A percentile compares a stretch with the other conserved stretches of the same genome.
phyloP scores from a whole-genome alignment of 2,113 vertebrate genomes.

The Pterocles burchelli region DNA sequence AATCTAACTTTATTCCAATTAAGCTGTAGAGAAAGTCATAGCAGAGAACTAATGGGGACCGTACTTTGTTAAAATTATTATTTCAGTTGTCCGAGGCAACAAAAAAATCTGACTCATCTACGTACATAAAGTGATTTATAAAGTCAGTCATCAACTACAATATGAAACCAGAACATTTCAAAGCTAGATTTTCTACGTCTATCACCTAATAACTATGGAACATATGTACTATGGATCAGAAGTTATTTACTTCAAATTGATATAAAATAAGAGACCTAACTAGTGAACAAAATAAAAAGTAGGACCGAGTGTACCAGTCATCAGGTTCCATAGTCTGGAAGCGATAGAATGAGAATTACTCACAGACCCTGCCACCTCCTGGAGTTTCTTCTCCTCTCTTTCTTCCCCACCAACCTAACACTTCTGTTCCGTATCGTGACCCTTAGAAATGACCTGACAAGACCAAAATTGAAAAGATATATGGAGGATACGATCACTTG shows the following conservation, averaged over 20 bases:
- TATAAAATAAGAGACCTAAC: not conserved
- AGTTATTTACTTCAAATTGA: not conserved
- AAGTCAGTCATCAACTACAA: not conserved
- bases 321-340: not conserved
- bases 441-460: not conserved
- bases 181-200: not conserved
- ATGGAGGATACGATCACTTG: not conserved
- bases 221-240: not conserved
- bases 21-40: not conserved
- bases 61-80: not conserved
- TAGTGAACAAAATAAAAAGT: not conserved
- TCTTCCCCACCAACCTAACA: not conserved
- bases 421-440: not conserved
- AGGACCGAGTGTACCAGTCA: not conserved
- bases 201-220: not conserved
- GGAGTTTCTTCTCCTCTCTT: not conserved
- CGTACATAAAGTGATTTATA: not conserved
- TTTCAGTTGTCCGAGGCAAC: not conserved
- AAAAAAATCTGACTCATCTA: not conserved
- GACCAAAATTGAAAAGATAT: not conserved
- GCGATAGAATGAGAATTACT: not conserved
- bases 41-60: not conserved
- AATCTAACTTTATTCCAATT: not conserved
- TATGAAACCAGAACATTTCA: not conserved
- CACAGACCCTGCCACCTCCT: not conserved